Evolutionary conservation across 2,113 vertebrate species (phyloP).

Genomic region (Psophia crepitans): DNA sequence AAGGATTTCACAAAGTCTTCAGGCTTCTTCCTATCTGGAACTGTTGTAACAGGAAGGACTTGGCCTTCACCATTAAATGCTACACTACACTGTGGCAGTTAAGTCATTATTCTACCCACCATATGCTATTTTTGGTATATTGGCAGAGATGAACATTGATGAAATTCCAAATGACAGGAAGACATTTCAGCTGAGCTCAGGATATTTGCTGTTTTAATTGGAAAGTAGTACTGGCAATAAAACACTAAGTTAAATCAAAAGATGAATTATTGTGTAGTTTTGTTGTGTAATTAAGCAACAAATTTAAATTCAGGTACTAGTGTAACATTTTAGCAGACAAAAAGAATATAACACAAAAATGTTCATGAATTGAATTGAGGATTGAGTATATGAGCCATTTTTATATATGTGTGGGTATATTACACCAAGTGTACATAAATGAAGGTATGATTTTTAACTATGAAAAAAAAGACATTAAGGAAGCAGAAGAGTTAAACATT

Average conservation of each 20-base stretch:
- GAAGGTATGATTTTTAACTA: neutral
- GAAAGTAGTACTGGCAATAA: neutral
- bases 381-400: neutral
- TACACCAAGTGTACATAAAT: neutral
- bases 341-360: neutral
- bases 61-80: neutral
- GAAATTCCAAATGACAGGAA: neutral
- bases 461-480: neutral
- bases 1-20: neutral
- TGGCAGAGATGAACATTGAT: neutral
- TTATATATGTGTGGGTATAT: neutral
- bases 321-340: neutral
- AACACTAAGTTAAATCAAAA: neutral
- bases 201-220: neutral
- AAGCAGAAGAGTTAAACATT: neutral
- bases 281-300: neutral
- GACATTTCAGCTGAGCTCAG: neutral
- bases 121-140: neutral
- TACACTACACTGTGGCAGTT: neutral
- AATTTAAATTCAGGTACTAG: neutral
- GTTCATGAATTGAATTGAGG: neutral
- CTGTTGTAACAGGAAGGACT: neutral
- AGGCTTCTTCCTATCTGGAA: neutral
- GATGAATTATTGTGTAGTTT: neutral
- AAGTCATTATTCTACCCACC: neutral